These are phyloP conservation scores for Coregonus ussuriensis DNA, from an alignment of 2,797 vertebrate species.

Conservation along the genomic window DNA sequence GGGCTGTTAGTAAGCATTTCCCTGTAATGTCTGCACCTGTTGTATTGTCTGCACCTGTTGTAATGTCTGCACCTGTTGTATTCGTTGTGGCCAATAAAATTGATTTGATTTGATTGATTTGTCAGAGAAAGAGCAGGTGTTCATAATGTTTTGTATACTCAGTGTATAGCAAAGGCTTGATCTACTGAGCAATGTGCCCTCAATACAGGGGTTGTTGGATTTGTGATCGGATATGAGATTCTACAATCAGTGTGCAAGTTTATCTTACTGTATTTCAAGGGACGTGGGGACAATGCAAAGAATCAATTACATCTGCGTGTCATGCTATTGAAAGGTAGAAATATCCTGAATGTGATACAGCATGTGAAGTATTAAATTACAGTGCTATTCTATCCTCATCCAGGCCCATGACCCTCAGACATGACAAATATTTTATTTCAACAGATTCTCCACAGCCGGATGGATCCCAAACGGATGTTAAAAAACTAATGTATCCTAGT, in stretches of 20 bases:
- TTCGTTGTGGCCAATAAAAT: too few species aligned
- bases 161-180: conserved; percentile 12
- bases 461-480: background rate
- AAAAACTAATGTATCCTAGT: background rate
- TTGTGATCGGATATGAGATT: conserved; percentile 32
- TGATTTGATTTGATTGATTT: too few species aligned
- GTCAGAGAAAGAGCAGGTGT: too few species aligned
- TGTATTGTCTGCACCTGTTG: too few species aligned
- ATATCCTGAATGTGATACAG: conserved; percentile 24
- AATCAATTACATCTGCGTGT: conserved; percentile 16
- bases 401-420: conserved; percentile 35
- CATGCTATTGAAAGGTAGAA: conserved; percentile 25
- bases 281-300: conserved; percentile 10
- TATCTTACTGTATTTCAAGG: background rate
- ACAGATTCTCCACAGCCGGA: background rate
- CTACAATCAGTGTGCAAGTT: background rate
- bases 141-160: too few species aligned
- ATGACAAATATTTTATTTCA: conserved; percentile 21
- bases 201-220: background rate
- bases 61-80: too few species aligned
- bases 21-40: too few species aligned
- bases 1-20: too few species aligned
- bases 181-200: conserved; percentile 2
- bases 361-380: conserved; percentile 21
- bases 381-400: conserved; percentile 19